Conservation (phyloP, 2,797 vertebrate species). For the Psittacula derbiana region DNA sequence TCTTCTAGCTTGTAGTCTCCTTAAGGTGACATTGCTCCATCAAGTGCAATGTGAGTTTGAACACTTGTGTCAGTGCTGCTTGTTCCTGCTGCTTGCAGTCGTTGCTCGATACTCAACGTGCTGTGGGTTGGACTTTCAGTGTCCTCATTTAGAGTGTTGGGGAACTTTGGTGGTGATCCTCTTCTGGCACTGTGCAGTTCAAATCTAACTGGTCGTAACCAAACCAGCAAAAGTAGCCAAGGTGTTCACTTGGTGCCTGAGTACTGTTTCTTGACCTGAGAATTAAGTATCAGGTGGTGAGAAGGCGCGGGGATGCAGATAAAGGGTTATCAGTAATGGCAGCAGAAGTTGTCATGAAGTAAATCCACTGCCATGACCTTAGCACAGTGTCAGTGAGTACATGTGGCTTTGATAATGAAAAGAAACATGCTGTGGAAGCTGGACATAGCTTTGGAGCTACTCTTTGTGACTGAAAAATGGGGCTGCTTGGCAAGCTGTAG, state of each 20-base stretch:
- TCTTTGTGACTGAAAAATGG: background rate
- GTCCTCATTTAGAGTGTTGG: fast-evolving
- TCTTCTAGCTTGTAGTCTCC: background rate
- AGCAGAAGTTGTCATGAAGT: background rate
- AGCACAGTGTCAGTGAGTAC: fast-evolving
- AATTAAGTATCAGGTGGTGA: background rate
- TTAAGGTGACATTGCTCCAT: background rate
- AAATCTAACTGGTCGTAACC: background rate
- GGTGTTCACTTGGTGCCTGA: background rate
- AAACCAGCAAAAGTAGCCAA: background rate
- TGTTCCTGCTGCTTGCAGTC: background rate
- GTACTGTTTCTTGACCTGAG: background rate
- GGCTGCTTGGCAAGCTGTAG: background rate
- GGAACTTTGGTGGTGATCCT: background rate
- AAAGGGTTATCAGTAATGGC: background rate
- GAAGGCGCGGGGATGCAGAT: background rate
- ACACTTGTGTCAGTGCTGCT: fast-evolving
- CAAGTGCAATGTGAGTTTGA: fast-evolving
- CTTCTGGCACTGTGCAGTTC: background rate
- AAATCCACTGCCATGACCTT: background rate
- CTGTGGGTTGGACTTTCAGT: background rate
- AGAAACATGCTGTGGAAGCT: background rate
- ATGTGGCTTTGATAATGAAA: background rate
- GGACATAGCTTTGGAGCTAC: background rate
- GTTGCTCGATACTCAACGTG: fast-evolving